Percentiles rank a stretch among this genome's conserved stretches.
These are phyloP conservation scores for Saccostrea glomerata DNA, from an alignment of 1,140 invertebrate species.

Conservation along the genomic window DNA sequence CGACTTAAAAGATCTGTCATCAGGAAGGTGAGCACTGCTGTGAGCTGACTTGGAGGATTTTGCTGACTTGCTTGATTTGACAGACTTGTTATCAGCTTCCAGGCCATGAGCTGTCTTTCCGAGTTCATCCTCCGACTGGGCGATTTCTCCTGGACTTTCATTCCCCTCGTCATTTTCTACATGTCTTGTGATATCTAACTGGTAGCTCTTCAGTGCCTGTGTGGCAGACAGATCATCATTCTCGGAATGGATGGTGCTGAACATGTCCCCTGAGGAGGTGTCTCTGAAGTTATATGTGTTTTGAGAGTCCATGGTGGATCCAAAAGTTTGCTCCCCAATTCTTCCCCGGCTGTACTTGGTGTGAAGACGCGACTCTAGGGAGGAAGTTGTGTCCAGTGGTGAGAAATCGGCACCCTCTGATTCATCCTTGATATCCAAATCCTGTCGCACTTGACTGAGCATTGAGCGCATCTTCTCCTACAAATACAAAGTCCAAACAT, in stretches of 20 bases:
- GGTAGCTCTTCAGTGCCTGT: conserved; percentile 59
- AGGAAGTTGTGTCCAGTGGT: not conserved
- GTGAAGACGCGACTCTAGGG: conserved; percentile 29
- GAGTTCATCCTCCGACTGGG: conserved; percentile 11
- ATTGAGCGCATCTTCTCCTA: conserved; percentile 69
- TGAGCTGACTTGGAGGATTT: conserved; percentile 10
- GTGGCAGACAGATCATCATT: conserved; percentile 56
- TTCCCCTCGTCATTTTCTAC: conserved; percentile 45
- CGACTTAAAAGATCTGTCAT: conserved; percentile 14
- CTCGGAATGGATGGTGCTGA: conserved; percentile 62
- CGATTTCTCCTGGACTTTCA: conserved; percentile 46
- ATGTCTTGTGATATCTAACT: conserved; percentile 54
- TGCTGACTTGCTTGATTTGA: conserved; percentile 27
- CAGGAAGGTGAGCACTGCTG: not conserved
- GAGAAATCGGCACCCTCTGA: conserved; percentile 29
- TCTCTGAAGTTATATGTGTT: conserved; percentile 61
- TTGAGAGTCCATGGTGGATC: conserved; percentile 50
- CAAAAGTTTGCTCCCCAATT: conserved; percentile 42
- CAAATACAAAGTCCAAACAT: not conserved
- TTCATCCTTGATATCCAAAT: conserved; percentile 66
- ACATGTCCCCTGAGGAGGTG: conserved; percentile 56
- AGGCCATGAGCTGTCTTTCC: not conserved
- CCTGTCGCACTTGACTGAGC: conserved; percentile 63
- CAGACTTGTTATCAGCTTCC: not conserved
- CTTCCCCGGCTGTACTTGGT: conserved; percentile 18